Conservation (phyloP, 2,888 invertebrate genomes). For the Neelides folsomi region DNA sequence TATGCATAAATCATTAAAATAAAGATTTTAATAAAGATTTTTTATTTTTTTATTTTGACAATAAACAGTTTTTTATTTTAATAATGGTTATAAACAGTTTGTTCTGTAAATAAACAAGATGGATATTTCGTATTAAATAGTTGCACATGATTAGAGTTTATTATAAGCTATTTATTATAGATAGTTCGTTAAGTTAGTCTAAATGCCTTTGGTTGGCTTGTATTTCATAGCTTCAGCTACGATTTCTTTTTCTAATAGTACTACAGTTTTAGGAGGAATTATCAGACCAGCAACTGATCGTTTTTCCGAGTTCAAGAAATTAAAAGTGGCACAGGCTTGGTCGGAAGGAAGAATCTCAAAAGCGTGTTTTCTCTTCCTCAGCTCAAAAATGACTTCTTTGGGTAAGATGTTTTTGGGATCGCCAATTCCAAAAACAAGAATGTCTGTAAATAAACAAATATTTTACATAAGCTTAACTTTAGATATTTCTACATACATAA, state of each 20-base stretch:
- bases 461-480: no score
- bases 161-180: no score
- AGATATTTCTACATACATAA: neutral
- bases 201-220: no score
- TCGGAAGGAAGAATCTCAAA: constrained; percentile 69
- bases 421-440: constrained; percentile 53
- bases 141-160: no score
- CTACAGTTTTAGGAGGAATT: constrained; percentile 40
- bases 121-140: no score
- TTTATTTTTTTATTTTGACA: no score
- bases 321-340: constrained; percentile 77
- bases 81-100: no score
- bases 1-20: no score
- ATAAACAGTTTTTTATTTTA: no score
- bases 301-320: constrained; percentile 74
- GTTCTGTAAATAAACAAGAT: no score
- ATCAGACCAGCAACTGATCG: constrained; percentile 49
- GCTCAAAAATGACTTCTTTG: constrained; percentile 34
- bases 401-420: constrained; percentile 42
- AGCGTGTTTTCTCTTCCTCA: constrained; percentile 47
- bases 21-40: no score
- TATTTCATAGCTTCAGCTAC: neutral
- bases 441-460: constrained; percentile 36
- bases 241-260: constrained; percentile 22
- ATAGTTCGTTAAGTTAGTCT: no score